Base-by-base conservation (phyloP, 2,888 invertebrate genomes). In the Myathropa florea region DNA sequence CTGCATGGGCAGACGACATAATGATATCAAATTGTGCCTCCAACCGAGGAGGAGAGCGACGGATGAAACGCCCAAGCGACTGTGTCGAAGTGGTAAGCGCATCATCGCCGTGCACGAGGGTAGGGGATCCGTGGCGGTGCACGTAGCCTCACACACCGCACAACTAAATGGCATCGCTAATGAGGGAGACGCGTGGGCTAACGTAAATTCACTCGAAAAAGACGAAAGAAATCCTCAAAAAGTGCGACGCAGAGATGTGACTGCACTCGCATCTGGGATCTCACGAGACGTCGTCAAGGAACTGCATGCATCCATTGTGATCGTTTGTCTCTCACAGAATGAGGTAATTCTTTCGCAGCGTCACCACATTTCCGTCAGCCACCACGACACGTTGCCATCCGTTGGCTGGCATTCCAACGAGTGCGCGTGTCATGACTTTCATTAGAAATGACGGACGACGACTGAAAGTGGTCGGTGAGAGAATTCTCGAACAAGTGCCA, bases 1-100 rank as follows among this genome's bases (percentile, higher is more conserved):
- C 77, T 77, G 85, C 85, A 82, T 82, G 78, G 82, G 61, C 82
- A 85, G 77, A 82, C 78, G 85, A 81, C 72, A 81, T 85, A 85
- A 85, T 81, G 72, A 81, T 53, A 53, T 72, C 46, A 72, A 85
- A 81, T 85, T 72, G 71, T 72, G 24, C 68, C 83, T 30, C 59
- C 61, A 63, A 63, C n/a, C 67, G 36, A 39, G 61, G 33, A 39
- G 28, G 53, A 76, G 63, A 14, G 7, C 39, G 36, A 67, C n/a
- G 36, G 46, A 21, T 53, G 72, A 23, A 77, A 77, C 84, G 77
- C 84, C 84, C 68, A 59, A 68, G 46, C 72, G 76, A 72, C 71
- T 76, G 53, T 18, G 80, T 65, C 59, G 79, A 65, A 65, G 59
- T 73, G n/a, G 57, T n/a, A 23, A 65, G 71, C 71, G 61, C 83